Evolutionary conservation across 1,140 invertebrate genomes (phyloP), one percentile per base, ranked within the genome.

Genomic region (Saccostrea cuccullata): DNA sequence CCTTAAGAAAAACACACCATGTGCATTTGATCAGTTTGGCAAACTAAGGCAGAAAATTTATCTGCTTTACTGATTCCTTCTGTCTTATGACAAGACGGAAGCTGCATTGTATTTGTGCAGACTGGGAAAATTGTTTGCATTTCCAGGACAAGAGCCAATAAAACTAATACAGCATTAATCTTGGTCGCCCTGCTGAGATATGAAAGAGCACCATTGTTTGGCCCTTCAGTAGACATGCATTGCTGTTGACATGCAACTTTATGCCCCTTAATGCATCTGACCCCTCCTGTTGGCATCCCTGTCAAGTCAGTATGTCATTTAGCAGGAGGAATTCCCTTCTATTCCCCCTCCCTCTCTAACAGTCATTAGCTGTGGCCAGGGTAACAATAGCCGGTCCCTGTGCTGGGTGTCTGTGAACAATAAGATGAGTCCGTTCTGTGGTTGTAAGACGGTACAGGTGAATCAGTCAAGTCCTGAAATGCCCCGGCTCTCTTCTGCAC

Each of bases 141-240:
- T 73, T 73, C 70, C 8, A 73, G 26, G 26, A 36, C 70, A 73
- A 73, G 70, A 73, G 70, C 70, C 26, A 30, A 73, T 73, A 73
- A 73, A 73, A 73, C 26, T 36, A 73, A 73, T 73, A 73, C 70
- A 73, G 70, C 70, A 73, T 73, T 26, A 73, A 73, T 73, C 70
- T 73, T 73, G 26, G 70, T 73, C 23, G 8, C 70, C 70, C 70
- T 73, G 70, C 70, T 26, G 26, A 73, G 70, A 73, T 2, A 73
- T 15, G 30, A 73, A 73, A 26, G 30, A 36, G 26, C 13, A 26
- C 70, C 2, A 73, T 73, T 73, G 70, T 30, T 36, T 26, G 8
- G 12, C 30, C 70, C 70, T 30, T 26, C 26, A 30, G 13, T 36
- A 73, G 26, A 26, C 70, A 73, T 73, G 70, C 70, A 73, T 15